phyloP scores from a whole-genome alignment of 2,113 vertebrate genomes.

The Sitta europaea region DNA sequence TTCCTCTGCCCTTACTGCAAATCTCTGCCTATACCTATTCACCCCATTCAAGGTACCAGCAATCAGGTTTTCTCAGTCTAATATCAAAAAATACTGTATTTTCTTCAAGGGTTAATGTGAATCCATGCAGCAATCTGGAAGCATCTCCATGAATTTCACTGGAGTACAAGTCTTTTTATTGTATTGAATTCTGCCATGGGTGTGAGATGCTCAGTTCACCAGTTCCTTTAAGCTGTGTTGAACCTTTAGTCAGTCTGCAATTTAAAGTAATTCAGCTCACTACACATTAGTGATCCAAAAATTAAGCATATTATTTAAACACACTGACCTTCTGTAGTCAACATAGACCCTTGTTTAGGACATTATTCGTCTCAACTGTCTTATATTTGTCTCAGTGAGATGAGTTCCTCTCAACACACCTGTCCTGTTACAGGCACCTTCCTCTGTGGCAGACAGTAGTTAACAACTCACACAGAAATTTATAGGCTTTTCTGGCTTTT shows the following conservation, averaged over 20 bases:
- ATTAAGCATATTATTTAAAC: background rate
- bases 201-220: background rate
- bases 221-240: background rate
- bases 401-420: background rate
- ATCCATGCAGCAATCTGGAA: background rate
- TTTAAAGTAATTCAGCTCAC: background rate
- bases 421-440: background rate
- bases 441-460: background rate
- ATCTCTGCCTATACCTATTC: background rate
- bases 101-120: background rate
- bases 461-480: background rate
- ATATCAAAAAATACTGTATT: background rate
- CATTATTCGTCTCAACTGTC: accelerated
- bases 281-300: background rate
- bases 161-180: background rate
- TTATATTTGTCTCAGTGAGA: background rate
- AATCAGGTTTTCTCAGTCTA: background rate
- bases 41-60: background rate
- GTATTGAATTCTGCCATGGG: background rate
- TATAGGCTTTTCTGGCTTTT: background rate
- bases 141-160: background rate
- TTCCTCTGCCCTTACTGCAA: background rate
- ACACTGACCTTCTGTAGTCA: background rate
- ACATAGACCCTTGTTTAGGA: background rate
- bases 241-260: background rate